A percentile compares a stretch with the other conserved stretches of the same genome.
Evolutionary conservation across 2,113 vertebrate species (phyloP).

Genomic region (Apistogramma diplotaenia): DNA sequence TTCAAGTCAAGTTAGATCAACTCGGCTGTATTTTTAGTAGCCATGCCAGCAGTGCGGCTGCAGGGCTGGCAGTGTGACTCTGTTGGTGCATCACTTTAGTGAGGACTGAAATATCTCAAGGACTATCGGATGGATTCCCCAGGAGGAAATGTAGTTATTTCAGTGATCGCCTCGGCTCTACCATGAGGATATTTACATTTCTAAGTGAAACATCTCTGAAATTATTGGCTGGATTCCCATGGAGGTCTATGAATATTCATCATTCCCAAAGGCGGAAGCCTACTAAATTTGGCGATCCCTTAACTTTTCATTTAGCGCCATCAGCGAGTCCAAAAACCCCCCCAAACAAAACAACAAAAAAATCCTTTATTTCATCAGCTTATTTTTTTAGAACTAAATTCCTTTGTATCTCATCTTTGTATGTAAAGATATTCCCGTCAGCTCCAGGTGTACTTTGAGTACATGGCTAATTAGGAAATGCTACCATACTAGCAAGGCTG

Average conservation of each 20-base stretch:
- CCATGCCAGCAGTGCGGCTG: not conserved
- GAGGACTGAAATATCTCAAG: not conserved
- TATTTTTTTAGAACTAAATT: not conserved
- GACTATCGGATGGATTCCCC: not conserved
- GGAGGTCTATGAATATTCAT: not conserved
- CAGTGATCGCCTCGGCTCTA: not conserved
- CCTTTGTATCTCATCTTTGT: not conserved
- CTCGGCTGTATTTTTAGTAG: not conserved
- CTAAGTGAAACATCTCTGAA: not conserved
- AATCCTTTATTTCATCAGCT: no score
- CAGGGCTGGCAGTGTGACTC: not conserved
- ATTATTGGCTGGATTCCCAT: not conserved
- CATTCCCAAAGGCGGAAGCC: not conserved
- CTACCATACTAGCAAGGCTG: not conserved
- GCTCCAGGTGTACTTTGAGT: not conserved
- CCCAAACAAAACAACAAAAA: not conserved
- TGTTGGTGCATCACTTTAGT: not conserved
- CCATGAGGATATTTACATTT: not conserved
- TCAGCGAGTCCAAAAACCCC: no score
- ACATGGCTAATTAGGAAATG: not conserved
- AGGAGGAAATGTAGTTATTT: not conserved
- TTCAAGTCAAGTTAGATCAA: constrained; percentile 13
- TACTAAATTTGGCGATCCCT: not conserved
- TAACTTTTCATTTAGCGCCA: not conserved
- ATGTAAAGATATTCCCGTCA: not conserved